Evolutionary conservation across 92 coral and sea anemone genomes (phyloP).

Genomic region (Siderastrea radians): DNA sequence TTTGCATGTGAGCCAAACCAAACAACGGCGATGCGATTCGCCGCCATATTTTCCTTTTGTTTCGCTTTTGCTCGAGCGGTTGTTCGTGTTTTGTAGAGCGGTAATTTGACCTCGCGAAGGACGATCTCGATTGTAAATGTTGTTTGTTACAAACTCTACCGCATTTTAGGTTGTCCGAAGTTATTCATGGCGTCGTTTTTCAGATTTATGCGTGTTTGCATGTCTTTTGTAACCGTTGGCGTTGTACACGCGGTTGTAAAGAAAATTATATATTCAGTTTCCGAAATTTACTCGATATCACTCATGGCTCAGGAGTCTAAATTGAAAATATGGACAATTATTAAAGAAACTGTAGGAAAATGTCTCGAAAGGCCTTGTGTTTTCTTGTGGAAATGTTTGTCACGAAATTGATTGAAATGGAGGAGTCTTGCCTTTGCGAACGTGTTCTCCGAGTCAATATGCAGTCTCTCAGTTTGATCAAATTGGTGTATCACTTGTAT

Average conservation of each 20-base stretch:
- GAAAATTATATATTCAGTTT: neutral
- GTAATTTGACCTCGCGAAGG: neutral
- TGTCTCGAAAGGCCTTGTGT: no score
- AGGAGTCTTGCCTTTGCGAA: no score
- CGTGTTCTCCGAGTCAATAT: no score
- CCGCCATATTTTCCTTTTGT: slow-evolving; percentile 62
- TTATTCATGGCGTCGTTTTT: neutral
- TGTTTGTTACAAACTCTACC: neutral
- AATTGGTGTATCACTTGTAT: no score
- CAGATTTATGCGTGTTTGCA: neutral
- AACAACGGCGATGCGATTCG: slow-evolving; percentile 32
- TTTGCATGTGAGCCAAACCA: neutral
- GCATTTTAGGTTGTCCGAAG: neutral
- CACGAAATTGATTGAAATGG: no score
- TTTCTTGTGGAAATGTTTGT: no score
- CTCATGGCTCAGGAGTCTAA: no score
- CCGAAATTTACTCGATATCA: neutral
- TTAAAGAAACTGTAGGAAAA: no score
- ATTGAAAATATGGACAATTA: no score
- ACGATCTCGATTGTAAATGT: neutral
- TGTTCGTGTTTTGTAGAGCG: slow-evolving; percentile 14
- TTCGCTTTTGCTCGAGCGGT: slow-evolving; percentile 5
- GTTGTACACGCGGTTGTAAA: neutral
- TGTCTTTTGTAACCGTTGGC: neutral
- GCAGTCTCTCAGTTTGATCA: no score